A percentile compares a stretch with the other conserved stretches of the same genome.
Conservation (phyloP, 2,113 vertebrate species). For the Condylura cristata region DNA sequence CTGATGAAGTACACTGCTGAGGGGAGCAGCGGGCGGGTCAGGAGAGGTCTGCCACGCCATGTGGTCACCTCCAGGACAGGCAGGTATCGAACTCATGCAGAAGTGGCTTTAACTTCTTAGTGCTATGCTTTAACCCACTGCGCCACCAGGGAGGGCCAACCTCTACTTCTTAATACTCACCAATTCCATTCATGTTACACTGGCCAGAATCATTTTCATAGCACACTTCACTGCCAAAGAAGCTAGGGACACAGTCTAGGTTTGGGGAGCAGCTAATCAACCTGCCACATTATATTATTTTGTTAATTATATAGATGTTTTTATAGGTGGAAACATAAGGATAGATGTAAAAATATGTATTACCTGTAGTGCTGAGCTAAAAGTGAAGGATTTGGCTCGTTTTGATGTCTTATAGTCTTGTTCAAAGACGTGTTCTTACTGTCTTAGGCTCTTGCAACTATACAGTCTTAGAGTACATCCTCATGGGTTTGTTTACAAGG, state of each 20-base stretch:
- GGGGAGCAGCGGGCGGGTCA: no score
- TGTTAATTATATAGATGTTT: background rate
- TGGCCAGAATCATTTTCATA: background rate
- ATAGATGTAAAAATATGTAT: background rate
- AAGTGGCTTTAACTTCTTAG: no score
- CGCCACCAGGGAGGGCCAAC: no score
- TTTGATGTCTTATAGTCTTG: background rate
- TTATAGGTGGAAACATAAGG: background rate
- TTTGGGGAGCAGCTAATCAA: background rate
- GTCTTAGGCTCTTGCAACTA: background rate
- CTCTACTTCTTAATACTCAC: background rate
- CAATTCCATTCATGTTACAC: background rate
- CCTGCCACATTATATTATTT: background rate
- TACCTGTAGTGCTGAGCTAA: background rate
- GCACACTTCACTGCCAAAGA: background rate
- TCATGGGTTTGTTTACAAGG: background rate
- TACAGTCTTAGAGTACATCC: background rate
- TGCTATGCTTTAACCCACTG: no score
- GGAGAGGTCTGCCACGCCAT: no score
- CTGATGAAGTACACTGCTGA: no score
- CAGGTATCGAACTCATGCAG: no score
- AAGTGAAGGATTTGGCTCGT: background rate
- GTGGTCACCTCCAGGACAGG: no score
- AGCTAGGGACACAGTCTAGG: background rate
- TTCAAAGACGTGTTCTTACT: background rate